A percentile compares a stretch with the other conserved stretches of the same genome.
phyloP scores from a whole-genome alignment of 2,888 invertebrate species.

The Rhopalosiphum nymphaeae region DNA sequence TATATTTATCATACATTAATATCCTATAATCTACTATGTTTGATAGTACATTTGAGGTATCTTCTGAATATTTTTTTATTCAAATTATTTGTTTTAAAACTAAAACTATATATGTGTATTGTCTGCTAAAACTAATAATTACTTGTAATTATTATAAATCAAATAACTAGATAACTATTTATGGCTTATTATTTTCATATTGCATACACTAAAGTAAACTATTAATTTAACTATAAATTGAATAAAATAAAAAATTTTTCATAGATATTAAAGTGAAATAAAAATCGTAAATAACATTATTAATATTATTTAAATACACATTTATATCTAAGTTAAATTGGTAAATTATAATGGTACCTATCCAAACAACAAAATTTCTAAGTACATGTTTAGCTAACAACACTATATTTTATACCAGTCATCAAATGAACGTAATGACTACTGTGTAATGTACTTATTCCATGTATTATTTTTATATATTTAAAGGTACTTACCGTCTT shows the following conservation, averaged over 20 bases:
- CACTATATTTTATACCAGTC: not conserved
- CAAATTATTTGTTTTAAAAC: not conserved
- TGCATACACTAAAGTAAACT: not conserved
- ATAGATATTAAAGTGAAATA: not conserved
- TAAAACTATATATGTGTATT: not conserved
- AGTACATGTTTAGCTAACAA: not conserved
- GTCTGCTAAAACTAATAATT: not conserved
- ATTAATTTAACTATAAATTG: not conserved
- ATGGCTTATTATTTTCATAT: not conserved
- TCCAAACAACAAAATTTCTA: not conserved
- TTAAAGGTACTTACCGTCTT: not conserved
- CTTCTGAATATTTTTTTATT: not conserved
- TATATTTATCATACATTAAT: not conserved
- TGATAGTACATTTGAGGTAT: not conserved
- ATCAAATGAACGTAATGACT: not conserved
- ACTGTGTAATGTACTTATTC: not conserved
- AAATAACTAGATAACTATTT: not conserved
- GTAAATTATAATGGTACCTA: not conserved
- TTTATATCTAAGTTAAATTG: not conserved
- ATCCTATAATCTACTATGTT: not conserved
- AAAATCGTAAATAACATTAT: not conserved
- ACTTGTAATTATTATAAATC: not conserved
- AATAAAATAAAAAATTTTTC: not conserved
- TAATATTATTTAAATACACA: not conserved
- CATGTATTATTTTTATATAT: not conserved